phyloP scores from a whole-genome alignment of 2,113 vertebrate species.

The Agapornis roseicollis region DNA sequence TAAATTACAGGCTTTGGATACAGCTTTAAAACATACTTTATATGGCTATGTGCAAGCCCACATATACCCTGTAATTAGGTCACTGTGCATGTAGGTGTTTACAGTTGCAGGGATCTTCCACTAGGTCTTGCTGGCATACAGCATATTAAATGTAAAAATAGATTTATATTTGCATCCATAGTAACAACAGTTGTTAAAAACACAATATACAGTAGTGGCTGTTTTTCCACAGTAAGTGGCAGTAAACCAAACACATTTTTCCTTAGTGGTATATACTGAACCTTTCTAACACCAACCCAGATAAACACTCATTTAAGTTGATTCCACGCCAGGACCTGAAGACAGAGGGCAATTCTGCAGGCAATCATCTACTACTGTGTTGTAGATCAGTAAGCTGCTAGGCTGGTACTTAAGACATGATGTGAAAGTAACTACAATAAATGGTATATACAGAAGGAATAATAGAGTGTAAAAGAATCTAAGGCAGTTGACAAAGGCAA shows the following conservation, averaged over 20 bases:
- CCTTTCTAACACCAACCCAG: background rate
- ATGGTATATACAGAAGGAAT: background rate
- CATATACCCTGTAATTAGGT: background rate
- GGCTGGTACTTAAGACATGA: background rate
- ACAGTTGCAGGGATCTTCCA: background rate
- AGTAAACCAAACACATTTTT: background rate
- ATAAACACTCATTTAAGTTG: background rate
- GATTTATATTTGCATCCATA: conserved; percentile 3
- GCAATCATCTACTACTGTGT: accelerated
- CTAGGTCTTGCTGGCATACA: background rate
- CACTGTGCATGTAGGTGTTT: background rate
- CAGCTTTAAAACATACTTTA: background rate
- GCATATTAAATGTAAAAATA: background rate
- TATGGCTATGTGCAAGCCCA: background rate
- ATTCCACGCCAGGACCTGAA: background rate
- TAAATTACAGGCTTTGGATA: background rate
- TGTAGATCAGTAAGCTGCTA: background rate
- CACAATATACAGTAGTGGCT: background rate
- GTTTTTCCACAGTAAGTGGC: background rate
- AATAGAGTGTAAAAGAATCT: accelerated
- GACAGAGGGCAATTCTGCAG: background rate
- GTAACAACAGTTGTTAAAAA: background rate
- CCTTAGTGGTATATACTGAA: background rate
- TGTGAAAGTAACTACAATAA: background rate
- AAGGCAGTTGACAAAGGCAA: background rate